Percentiles rank a stretch among this genome's conserved stretches.
phyloP scores from a whole-genome alignment of 2,888 invertebrate genomes.

The Pseudococcus jackbeardsleyi region DNA sequence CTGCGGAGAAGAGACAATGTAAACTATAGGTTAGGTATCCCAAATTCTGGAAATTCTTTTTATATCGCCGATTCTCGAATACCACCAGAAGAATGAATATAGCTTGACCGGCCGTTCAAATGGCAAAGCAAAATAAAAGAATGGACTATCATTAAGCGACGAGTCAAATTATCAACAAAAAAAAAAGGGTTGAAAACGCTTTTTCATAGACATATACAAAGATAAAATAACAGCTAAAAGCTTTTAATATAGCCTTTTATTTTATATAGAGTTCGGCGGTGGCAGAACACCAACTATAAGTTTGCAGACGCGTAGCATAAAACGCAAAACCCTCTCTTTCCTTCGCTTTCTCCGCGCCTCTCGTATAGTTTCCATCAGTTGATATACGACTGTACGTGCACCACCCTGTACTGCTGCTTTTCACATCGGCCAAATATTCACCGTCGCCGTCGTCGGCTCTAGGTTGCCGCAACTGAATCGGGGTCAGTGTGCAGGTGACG shows the following conservation, averaged over 20 bases:
- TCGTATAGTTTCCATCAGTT: neutral
- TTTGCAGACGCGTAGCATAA: slow-evolving; percentile 19
- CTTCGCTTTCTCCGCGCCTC: neutral
- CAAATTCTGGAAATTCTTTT: neutral
- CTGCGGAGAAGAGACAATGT: neutral
- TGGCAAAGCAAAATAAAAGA: slow-evolving; percentile 44
- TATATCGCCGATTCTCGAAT: neutral
- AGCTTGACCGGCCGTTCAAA: neutral
- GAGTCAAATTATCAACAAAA: slow-evolving; percentile 48
- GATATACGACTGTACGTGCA: neutral
- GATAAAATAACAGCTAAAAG: slow-evolving; percentile 57
- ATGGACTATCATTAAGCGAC: slow-evolving; percentile 50
- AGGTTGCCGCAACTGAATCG: slow-evolving; percentile 8
- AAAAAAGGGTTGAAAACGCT: slow-evolving; percentile 34
- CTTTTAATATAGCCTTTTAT: slow-evolving; percentile 57
- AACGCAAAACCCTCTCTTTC: neutral
- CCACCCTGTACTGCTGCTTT: neutral
- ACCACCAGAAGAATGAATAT: neutral
- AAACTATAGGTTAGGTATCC: neutral
- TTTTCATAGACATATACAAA: slow-evolving; percentile 40
- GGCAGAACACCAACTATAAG: slow-evolving; percentile 12
- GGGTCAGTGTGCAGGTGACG: slow-evolving; percentile 45
- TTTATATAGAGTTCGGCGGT: slow-evolving; percentile 35
- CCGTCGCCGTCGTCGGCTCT: neutral
- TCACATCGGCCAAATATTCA: neutral